These are phyloP conservation scores for Mycogona germanica DNA, from an alignment of 2,888 invertebrate genomes.

Conservation along the genomic window DNA sequence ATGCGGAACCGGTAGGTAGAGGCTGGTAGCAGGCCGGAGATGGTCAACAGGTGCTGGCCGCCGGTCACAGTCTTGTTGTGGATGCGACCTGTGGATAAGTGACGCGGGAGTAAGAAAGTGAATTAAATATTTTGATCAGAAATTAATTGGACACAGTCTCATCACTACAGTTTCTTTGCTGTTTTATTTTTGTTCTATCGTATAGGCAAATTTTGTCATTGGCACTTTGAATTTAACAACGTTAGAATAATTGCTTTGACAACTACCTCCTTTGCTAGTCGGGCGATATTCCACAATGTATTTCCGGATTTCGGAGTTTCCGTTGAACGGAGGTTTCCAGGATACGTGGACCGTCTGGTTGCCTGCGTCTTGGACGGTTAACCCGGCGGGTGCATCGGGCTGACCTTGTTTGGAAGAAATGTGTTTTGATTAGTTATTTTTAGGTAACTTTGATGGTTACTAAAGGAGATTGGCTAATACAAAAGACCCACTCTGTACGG, in stretches of 20 bases:
- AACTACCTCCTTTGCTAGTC: conserved; percentile 10
- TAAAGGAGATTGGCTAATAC: neutral
- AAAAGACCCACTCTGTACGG: conserved; percentile 7
- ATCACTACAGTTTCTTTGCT: too few relatives aligned
- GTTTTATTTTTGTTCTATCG: neutral
- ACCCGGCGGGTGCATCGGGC: conserved; percentile 8
- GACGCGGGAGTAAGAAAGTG: neutral
- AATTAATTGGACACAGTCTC: neutral
- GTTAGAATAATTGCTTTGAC: neutral
- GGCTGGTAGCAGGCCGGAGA: conserved; percentile 6
- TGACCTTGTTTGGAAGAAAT: conserved; percentile 1
- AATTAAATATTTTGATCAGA: neutral
- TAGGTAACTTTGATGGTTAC: neutral
- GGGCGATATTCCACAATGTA: conserved; percentile 13
- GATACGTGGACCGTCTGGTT: conserved; percentile 12
- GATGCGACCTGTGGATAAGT: neutral
- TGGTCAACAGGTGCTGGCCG: neutral
- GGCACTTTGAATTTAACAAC: neutral
- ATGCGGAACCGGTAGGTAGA: conserved; percentile 10
- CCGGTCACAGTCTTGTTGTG: conserved; percentile 11
- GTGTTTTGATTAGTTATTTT: too few relatives aligned
- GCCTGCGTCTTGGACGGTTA: conserved; percentile 9
- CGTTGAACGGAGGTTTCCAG: conserved; percentile 12
- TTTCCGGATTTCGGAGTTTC: conserved; percentile 5
- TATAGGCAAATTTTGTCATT: too few relatives aligned